phyloP scores from a whole-genome alignment of 2,888 invertebrate genomes.

The Pterostichus madidus region DNA sequence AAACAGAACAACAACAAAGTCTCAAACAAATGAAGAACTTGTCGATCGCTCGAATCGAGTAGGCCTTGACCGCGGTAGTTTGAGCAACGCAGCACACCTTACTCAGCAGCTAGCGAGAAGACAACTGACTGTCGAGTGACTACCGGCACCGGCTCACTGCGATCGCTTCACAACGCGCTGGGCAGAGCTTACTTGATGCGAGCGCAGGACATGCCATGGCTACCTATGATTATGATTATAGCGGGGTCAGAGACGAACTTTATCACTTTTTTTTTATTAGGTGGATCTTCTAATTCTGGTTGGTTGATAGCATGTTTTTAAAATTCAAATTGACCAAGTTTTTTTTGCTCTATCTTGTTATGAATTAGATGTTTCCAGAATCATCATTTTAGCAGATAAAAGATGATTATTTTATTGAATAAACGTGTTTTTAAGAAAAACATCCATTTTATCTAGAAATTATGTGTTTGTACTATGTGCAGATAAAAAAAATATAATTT shows the following conservation, averaged over 20 bases:
- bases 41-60: slow-evolving; percentile 24
- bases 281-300: slow-evolving; percentile 18
- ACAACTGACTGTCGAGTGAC: slow-evolving; percentile 44
- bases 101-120: slow-evolving; percentile 33
- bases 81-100: slow-evolving; percentile 16
- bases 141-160: slow-evolving; percentile 32
- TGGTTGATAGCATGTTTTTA: not conserved
- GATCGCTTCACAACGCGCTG: not conserved
- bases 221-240: not conserved
- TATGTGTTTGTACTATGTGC: no score
- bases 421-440: no score
- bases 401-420: no score
- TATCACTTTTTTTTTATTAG: slow-evolving; percentile 3
- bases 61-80: slow-evolving; percentile 44
- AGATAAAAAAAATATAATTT: no score
- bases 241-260: no score
- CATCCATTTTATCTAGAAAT: no score
- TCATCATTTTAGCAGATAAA: no score
- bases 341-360: no score
- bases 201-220: not conserved
- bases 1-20: not conserved
- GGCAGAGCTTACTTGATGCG: not conserved
- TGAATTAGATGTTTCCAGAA: no score
- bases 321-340: no score
- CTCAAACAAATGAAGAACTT: slow-evolving; percentile 30